phyloP scores from a whole-genome alignment of 2,888 invertebrate species.

The Heliconius erato region DNA sequence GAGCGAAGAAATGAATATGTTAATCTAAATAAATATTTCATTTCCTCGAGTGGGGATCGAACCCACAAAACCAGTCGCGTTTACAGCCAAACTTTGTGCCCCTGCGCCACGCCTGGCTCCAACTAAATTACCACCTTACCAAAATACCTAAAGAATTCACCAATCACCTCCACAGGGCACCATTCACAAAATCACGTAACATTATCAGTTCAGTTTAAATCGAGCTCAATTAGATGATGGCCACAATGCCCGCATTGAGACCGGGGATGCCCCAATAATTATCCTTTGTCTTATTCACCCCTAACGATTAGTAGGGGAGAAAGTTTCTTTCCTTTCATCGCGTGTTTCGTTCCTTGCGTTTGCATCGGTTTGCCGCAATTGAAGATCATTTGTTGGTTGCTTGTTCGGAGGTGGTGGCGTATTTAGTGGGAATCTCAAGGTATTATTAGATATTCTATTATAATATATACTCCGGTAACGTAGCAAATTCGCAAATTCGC shows the following conservation, averaged over 20 bases:
- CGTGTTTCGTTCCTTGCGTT: slow-evolving; percentile 8
- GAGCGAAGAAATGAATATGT: too few relatives aligned
- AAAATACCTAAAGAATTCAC: neutral
- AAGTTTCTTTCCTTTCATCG: slow-evolving; percentile 20
- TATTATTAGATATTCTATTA: too few relatives aligned
- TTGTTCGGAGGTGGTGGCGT: neutral
- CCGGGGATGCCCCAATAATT: slow-evolving; percentile 52
- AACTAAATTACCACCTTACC: neutral
- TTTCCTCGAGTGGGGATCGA: too few relatives aligned
- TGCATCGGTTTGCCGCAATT: slow-evolving; percentile 5
- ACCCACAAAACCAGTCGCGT: too few relatives aligned
- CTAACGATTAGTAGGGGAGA: slow-evolving; percentile 34
- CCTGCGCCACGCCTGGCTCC: too few relatives aligned
- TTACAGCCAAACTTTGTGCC: too few relatives aligned
- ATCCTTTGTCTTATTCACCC: slow-evolving; percentile 72
- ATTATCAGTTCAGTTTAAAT: slow-evolving; percentile 45
- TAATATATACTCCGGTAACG: neutral
- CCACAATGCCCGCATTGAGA: slow-evolving; percentile 46
- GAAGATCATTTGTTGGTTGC: neutral
- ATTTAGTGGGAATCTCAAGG: neutral
- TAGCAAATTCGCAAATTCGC: too few relatives aligned
- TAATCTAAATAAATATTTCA: too few relatives aligned
- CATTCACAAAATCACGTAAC: slow-evolving; percentile 31
- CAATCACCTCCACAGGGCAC: slow-evolving; percentile 4
- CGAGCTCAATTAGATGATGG: slow-evolving; percentile 38